phyloP scores from a whole-genome alignment of 2,797 vertebrate species.

The Peromyscus eremicus region DNA sequence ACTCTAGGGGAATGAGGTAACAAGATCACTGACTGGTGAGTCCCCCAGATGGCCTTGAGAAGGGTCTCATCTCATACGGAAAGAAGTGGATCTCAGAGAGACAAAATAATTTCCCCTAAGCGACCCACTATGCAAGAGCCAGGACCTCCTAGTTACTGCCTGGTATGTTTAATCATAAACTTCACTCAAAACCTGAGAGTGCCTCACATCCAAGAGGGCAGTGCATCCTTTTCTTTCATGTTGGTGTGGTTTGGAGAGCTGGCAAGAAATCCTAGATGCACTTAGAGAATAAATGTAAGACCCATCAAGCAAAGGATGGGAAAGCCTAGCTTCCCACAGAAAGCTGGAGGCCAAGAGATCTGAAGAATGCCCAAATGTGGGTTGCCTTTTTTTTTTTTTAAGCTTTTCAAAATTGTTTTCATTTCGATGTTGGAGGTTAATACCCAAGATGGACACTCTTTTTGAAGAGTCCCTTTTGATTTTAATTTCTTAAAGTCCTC shows the following conservation, averaged over 20 bases:
- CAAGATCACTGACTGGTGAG: not conserved
- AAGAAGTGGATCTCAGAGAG: not conserved
- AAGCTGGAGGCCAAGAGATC: conserved; percentile 64
- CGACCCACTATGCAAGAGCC: not conserved
- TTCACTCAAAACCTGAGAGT: not conserved
- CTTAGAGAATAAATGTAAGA: conserved; percentile 11
- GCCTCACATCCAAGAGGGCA: not conserved
- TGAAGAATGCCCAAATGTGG: conserved; percentile 17
- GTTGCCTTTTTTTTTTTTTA: conserved; percentile 41
- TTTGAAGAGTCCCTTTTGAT: conserved; percentile 81
- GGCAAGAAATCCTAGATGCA: conserved; percentile 40
- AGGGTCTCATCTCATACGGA: not conserved
- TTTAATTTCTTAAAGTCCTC: conserved; percentile 85
- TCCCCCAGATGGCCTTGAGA: not conserved
- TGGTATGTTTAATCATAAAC: not conserved
- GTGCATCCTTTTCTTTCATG: not conserved
- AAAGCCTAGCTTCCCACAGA: conserved; percentile 55
- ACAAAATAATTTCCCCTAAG: not conserved
- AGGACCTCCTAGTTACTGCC: not conserved
- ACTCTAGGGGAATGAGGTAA: not conserved
- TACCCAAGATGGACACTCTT: conserved; percentile 78
- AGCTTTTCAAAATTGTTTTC: conserved; percentile 76
- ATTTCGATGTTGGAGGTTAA: conserved; percentile 79
- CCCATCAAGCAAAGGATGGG: conserved; percentile 14
- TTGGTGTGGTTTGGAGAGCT: not conserved